Conservation (phyloP, 2,113 vertebrate genomes). For the Ailuropoda melanoleuca region DNA sequence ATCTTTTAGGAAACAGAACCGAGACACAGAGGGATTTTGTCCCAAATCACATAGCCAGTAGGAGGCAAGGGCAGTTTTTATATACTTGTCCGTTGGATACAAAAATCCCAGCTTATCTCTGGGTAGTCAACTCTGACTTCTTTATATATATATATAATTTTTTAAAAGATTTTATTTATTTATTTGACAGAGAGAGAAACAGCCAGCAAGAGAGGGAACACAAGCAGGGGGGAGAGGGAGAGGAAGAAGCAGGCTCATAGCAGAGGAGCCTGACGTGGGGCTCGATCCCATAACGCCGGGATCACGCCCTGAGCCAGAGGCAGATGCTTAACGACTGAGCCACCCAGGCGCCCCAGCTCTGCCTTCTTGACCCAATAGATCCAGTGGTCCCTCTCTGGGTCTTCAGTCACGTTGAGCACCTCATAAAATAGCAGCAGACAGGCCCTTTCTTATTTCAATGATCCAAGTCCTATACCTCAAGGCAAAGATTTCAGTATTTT, state of each 20-base stretch:
- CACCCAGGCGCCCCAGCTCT: no score
- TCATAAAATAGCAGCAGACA: neutral
- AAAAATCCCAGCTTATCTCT: neutral
- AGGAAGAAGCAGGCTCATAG: no score
- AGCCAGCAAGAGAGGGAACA: no score
- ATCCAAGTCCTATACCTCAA: neutral
- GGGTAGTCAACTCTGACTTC: no score
- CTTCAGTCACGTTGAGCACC: neutral
- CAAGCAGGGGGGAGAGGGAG: no score
- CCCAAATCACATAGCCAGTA: neutral
- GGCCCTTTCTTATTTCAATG: neutral
- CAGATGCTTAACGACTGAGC: no score
- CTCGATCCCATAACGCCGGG: no score
- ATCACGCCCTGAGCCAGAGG: no score
- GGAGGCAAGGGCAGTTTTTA: neutral
- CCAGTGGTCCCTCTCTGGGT: neutral
- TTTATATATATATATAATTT: no score
- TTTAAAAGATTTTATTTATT: no score
- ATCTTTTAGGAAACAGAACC: neutral
- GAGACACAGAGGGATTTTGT: neutral
- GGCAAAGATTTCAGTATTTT: constrained; percentile 7
- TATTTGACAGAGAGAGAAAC: no score
- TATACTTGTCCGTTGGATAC: neutral
- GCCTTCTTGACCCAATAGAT: neutral
- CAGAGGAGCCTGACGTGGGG: no score